A percentile compares a stretch with the other conserved stretches of the same genome.
Evolutionary conservation across 2,797 vertebrate genomes (phyloP).

Genomic region (Acrossocheilus wenchowensis): DNA sequence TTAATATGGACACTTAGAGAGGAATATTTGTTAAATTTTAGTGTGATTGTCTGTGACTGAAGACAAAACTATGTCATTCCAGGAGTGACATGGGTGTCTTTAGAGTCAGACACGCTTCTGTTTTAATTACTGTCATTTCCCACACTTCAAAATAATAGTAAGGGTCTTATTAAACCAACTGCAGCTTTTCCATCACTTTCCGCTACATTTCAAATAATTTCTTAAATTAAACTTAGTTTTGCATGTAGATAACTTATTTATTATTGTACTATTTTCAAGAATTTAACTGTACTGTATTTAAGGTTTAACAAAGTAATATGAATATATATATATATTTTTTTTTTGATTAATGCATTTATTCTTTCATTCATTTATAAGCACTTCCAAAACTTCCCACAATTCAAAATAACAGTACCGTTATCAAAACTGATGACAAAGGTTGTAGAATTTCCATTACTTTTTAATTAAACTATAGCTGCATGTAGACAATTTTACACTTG

Average conservation of each 20-base stretch:
- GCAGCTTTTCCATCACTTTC: too few relatives aligned
- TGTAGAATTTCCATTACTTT: not conserved
- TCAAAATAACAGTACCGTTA: not conserved
- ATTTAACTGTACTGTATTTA: too few relatives aligned
- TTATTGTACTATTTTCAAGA: too few relatives aligned
- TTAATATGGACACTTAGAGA: not conserved
- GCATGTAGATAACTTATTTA: too few relatives aligned
- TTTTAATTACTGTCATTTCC: not conserved
- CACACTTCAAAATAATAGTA: not conserved
- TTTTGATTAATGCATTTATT: too few relatives aligned
- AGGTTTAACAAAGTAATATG: too few relatives aligned
- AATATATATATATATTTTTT: too few relatives aligned
- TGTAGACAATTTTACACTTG: not conserved
- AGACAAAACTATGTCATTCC: not conserved
- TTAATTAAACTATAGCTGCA: not conserved
- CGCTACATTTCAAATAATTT: too few relatives aligned
- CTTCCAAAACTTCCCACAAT: not conserved
- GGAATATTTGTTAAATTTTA: not conserved
- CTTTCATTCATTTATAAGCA: too few relatives aligned
- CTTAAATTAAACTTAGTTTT: too few relatives aligned
- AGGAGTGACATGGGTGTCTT: not conserved
- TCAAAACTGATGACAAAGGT: not conserved
- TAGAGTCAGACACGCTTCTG: not conserved
- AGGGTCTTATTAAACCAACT: too few relatives aligned
- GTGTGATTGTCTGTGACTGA: not conserved